Percentiles rank a stretch among this genome's conserved stretches.
Conservation (phyloP, 2,888 invertebrate genomes). For the Noctua janthe region DNA sequence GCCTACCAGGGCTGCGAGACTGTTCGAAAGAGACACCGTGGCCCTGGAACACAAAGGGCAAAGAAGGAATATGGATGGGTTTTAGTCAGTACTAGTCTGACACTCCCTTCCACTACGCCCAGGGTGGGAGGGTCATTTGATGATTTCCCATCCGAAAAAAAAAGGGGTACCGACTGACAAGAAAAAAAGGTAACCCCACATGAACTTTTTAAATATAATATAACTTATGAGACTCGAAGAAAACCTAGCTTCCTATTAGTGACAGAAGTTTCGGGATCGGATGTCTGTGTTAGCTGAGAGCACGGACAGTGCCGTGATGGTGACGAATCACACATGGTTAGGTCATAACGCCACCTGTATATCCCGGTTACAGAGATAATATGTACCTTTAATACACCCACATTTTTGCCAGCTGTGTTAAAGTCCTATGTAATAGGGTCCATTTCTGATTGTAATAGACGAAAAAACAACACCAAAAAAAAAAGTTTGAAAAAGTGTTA, state of each 20-base stretch:
- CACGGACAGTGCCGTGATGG: not conserved
- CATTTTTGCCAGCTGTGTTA: not conserved
- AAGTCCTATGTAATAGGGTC: not conserved
- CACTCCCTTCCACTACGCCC: too few species aligned
- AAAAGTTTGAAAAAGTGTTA: not conserved
- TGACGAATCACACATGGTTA: not conserved
- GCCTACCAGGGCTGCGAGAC: too few species aligned
- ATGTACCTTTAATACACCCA: not conserved
- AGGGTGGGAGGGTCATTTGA: too few species aligned
- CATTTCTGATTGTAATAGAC: not conserved
- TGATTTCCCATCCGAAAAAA: too few species aligned
- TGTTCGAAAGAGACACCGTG: too few species aligned
- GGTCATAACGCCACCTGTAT: not conserved
- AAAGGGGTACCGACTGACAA: too few species aligned
- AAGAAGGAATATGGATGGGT: too few species aligned
- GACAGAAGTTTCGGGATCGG: not conserved
- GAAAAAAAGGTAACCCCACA: not conserved
- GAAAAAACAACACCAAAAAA: not conserved
- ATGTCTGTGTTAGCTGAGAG: not conserved
- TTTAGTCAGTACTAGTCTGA: too few species aligned
- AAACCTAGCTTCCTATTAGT: not conserved
- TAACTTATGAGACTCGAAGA: not conserved
- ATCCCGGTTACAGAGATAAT: not conserved
- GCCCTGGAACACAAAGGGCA: too few species aligned
- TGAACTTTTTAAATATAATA: not conserved